Evolutionary conservation across 2,888 invertebrate genomes (phyloP).

Genomic region (Camponotus fellah): DNA sequence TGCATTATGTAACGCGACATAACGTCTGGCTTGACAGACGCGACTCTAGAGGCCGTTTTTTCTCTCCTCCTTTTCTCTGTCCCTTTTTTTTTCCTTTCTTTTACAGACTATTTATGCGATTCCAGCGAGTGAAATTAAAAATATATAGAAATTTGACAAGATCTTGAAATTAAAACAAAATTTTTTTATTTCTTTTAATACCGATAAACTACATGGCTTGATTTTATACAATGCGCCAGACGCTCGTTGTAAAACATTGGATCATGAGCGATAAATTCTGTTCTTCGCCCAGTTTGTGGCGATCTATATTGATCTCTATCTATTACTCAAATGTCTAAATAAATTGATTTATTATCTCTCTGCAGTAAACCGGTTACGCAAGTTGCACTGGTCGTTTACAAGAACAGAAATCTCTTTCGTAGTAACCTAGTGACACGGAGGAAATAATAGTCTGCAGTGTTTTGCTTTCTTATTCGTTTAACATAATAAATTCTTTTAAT

Average conservation of each 20-base stretch:
- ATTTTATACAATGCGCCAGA: constrained; percentile 13
- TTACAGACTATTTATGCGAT: background rate
- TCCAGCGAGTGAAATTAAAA: constrained; percentile 1
- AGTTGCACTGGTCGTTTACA: constrained; percentile 14
- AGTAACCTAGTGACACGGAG: constrained; percentile 50
- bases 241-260: background rate
- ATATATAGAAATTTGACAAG: background rate
- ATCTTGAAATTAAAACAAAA: constrained; percentile 15
- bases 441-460: background rate
- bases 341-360: constrained; percentile 40
- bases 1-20: constrained; percentile 65
- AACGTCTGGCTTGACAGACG: constrained; percentile 49
- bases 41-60: constrained; percentile 46
- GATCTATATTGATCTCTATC: background rate
- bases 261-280: background rate
- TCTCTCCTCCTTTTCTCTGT: constrained; percentile 17
- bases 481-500: background rate
- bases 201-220: constrained; percentile 20
- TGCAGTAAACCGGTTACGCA: constrained; percentile 47
- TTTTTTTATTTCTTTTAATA: background rate
- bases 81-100: background rate
- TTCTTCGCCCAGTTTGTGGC: background rate
- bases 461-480: background rate
- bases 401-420: constrained; percentile 18
- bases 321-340: constrained; percentile 33